Conservation (phyloP, 2,888 invertebrate genomes). For the Drosophila subsilvestris region DNA sequence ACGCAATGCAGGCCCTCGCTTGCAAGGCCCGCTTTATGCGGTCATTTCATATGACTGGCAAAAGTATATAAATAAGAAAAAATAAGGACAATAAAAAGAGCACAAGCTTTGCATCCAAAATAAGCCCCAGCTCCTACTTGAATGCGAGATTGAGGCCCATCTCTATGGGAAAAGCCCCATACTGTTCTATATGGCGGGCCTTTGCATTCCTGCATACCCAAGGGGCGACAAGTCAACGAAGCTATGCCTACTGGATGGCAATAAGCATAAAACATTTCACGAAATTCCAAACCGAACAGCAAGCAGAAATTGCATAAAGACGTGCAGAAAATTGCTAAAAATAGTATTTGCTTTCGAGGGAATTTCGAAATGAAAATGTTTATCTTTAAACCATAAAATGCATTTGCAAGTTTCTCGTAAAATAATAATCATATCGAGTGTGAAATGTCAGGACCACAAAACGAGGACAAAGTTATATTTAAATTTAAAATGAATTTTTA, state of each 20-base stretch:
- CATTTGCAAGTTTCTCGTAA: neutral
- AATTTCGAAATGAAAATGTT: conserved; percentile 14
- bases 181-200: no score
- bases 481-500: conserved; percentile 23
- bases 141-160: neutral
- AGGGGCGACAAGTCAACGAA: no score
- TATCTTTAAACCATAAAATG: neutral
- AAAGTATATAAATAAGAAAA: no score
- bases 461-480: neutral
- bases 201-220: no score
- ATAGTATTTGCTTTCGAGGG: conserved; percentile 11
- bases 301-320: conserved; percentile 32
- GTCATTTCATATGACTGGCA: no score
- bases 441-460: neutral
- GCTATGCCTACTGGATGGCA: conserved; percentile 27
- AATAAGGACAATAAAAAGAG: no score
- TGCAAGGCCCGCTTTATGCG: neutral
- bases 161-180: no score
- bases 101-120: conserved; percentile 26
- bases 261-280: conserved; percentile 22
- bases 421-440: no score
- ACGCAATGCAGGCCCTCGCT: conserved; percentile 19
- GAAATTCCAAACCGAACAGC: conserved; percentile 23
- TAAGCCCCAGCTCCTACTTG: neutral
- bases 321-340: conserved; percentile 28